Evolutionary conservation across 2,113 vertebrate species (phyloP).

Genomic region (Pseudorasbora parva): DNA sequence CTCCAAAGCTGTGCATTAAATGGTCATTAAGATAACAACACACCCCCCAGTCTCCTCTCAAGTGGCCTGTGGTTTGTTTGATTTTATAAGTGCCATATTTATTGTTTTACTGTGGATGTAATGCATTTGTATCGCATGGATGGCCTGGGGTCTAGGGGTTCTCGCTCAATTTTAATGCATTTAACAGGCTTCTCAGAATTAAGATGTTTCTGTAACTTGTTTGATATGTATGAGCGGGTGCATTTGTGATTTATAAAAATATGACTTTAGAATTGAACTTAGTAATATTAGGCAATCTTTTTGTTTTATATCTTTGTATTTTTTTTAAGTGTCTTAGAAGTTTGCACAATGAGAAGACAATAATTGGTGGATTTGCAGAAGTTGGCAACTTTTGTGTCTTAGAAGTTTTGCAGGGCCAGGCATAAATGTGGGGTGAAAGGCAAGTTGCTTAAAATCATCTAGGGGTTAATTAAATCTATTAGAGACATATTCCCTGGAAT

Average conservation of each 20-base stretch:
- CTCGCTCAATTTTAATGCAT: neutral
- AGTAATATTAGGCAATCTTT: neutral
- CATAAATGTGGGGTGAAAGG: neutral
- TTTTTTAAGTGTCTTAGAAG: neutral
- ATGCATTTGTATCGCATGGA: slow-evolving; percentile 32
- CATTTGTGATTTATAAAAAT: neutral
- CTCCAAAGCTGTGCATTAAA: slow-evolving; percentile 47
- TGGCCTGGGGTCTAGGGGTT: neutral
- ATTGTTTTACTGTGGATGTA: slow-evolving; percentile 43
- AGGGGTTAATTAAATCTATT: neutral
- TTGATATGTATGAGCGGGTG: neutral
- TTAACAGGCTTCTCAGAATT: slow-evolving; percentile 1
- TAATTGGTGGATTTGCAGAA: slow-evolving; percentile 4
- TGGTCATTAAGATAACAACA: slow-evolving; percentile 57
- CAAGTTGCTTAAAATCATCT: slow-evolving; percentile 1
- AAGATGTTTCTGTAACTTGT: neutral
- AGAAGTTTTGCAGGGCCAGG: neutral
- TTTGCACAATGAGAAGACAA: neutral
- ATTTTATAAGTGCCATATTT: slow-evolving; percentile 42
- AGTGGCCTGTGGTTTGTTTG: slow-evolving; percentile 61
- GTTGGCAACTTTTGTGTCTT: neutral
- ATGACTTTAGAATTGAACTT: neutral
- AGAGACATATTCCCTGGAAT: neutral
- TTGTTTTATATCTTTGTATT: neutral
- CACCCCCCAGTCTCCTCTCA: slow-evolving; percentile 23